Evolutionary conservation across 2,797 vertebrate genomes (phyloP), one percentile per base, ranked within the genome.

Genomic region (Hybognathus amarus): DNA sequence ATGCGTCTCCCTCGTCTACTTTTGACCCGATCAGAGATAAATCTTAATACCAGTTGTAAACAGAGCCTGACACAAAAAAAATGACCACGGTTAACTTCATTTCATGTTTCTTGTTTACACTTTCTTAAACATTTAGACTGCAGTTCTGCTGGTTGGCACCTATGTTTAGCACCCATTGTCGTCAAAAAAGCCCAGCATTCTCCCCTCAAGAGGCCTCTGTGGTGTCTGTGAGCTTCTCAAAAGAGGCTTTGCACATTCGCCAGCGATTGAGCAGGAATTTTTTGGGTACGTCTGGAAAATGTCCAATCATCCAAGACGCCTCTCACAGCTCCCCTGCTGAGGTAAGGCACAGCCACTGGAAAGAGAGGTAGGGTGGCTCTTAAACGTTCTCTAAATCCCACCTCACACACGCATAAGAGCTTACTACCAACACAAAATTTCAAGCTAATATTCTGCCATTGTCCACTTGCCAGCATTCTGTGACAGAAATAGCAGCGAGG

Each of bases 181-280:
- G 27, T n/a, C n/a, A 91, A 89, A 93, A 91, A 91, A 92, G 88
- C 86, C 91, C 89, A 89, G 86, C 33, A 82, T 91, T 90, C 89
- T 91, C 87, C 89, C 92, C 83, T 85, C 86, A 59, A 86, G 90
- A 89, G 88, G 88, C 91, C 90, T 90, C 69, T 77, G 87, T 86
- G 90, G 90, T 83, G 82, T 63, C 87, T 89, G 18, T 38, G 84
- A 70, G 88, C 88, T 89, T 84, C 89, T 92, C 88, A 86, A 86
- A 89, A 90, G 89, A 89, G 90, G 87, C 86, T 82, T 82, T 88
- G 91, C 90, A 93, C 89, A 90, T 91, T 91, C 89, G 90, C 90
- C 89, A 89, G 80, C n/a, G 27, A 88, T 88, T 90, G 50, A 86
- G 64, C 52, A 36, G 70, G 90, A 85, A 89, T 89, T 87, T 87